Evolutionary conservation across 2,113 vertebrate genomes (phyloP), one percentile per base, ranked within the genome.

Genomic region (Eonycteris spelaea): DNA sequence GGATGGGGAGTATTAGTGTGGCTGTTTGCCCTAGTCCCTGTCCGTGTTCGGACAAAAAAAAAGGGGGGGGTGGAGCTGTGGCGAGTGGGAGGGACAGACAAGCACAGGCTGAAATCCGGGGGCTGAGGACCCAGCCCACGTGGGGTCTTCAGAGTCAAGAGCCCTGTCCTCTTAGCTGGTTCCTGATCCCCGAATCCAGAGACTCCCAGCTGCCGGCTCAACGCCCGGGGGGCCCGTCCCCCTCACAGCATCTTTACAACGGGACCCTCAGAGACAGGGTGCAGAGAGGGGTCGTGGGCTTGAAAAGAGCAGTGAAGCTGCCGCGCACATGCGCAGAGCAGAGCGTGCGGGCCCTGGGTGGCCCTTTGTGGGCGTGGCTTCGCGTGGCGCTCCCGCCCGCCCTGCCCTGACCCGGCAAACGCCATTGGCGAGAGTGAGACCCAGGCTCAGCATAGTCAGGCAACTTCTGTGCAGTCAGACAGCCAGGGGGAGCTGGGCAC

Each of bases 311-410:
- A 16, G 22, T 11, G 48, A 55, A 79, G 48, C 48, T 43, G 68
- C 75, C 45, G 15, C 2, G 1, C 15, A 13, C 16, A n/a, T 67
- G 73, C 73, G 38, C 55, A 77, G 51, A 86, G 4, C 67, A n/a
- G n/a, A n/a, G 67, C 18, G 38, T 0, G 26, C 53, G 28, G 38
- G 70, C 13, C 53, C 28, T 22, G 53, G 21, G 38, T 28, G 38
- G 55, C 48, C 40, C n/a, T n/a, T 40, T 1, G 0, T 13, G 26
- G 38, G 38, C 5, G 0, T 59, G 22, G 18, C 30, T 21, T 24
- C 38, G 4, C 9, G 35, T 1, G 63, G 28, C 0, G 16, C n/a
- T 53, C n/a, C 7, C 18, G 2, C 30, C 43, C 0, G 0, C 24
- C 43, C 7, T 14, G 0, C 24, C 43, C 7, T 14, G n/a, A 5